Evolutionary conservation across 2,888 invertebrate species (phyloP).

Genomic region (Xylocampa areola): DNA sequence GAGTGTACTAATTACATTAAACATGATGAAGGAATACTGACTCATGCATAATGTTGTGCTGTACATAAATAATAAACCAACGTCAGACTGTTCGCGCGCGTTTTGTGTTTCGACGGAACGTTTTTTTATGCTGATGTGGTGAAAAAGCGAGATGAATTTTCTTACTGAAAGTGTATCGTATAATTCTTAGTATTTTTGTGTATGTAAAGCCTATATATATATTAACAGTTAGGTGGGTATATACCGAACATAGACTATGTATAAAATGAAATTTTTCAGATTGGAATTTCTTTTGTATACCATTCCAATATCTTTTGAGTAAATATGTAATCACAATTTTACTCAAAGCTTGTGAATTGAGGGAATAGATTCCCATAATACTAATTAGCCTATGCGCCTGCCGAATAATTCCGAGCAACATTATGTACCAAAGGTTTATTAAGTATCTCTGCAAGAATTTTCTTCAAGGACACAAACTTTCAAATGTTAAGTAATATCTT

Average conservation of each 20-base stretch:
- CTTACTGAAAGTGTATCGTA: not conserved
- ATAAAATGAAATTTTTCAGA: not conserved
- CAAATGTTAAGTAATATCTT: no score
- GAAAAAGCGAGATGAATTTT: constrained; percentile 1
- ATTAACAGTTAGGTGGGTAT: not conserved
- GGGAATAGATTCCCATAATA: constrained; percentile 7
- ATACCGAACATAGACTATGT: no score
- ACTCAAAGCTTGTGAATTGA: not conserved
- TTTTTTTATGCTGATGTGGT: constrained; percentile 3
- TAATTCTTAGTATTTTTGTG: not conserved
- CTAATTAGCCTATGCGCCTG: constrained; percentile 25
- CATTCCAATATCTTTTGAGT: constrained; percentile 1
- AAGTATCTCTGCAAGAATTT: not conserved
- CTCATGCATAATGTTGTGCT: constrained; percentile 45
- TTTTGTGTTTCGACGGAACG: constrained; percentile 12
- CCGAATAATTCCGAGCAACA: constrained; percentile 22
- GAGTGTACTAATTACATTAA: constrained; percentile 52
- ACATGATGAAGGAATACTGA: constrained; percentile 33
- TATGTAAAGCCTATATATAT: not conserved
- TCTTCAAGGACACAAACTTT: not conserved
- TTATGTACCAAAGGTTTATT: constrained; percentile 7
- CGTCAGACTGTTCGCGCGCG: constrained; percentile 54
- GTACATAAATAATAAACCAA: constrained; percentile 42
- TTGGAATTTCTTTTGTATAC: not conserved
- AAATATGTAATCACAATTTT: not conserved